phyloP scores from a whole-genome alignment of 2,888 invertebrate species.

The Philopedon plagiatum region DNA sequence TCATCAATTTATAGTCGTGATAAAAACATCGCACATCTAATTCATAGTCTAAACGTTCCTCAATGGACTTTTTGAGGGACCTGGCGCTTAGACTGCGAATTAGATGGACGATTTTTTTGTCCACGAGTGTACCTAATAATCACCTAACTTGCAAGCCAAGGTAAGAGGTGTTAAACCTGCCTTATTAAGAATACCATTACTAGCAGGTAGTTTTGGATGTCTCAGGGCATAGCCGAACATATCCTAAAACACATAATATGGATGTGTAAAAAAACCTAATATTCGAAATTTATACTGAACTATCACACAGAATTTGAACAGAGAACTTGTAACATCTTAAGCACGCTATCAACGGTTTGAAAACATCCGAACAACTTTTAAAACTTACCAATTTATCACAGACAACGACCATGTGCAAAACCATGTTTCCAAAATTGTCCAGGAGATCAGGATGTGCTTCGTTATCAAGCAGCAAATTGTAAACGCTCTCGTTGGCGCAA shows the following conservation, averaged over 20 bases:
- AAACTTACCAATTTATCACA: slow-evolving; percentile 90
- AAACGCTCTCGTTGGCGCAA: slow-evolving; percentile 96
- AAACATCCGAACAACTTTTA: too few relatives aligned
- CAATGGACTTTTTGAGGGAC: too few relatives aligned
- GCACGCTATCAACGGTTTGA: too few relatives aligned
- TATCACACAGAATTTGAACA: too few relatives aligned
- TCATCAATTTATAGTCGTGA: background rate
- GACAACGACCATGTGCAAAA: slow-evolving; percentile 99
- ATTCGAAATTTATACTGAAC: too few relatives aligned
- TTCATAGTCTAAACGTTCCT: too few relatives aligned
- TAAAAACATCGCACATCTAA: too few relatives aligned
- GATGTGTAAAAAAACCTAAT: too few relatives aligned
- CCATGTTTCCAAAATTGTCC: slow-evolving; percentile 98
- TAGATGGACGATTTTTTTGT: too few relatives aligned
- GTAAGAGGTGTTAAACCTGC: slow-evolving; percentile 96
- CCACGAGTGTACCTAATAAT: too few relatives aligned
- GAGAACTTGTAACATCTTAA: too few relatives aligned
- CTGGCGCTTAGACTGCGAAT: too few relatives aligned
- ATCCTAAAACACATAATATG: slow-evolving; percentile 80
- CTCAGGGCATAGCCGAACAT: slow-evolving; percentile 98
- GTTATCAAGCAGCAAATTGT: slow-evolving; percentile 92
- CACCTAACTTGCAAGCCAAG: slow-evolving; percentile 92
- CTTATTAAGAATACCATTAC: slow-evolving; percentile 90
- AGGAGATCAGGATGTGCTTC: slow-evolving; percentile 97
- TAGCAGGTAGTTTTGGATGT: slow-evolving; percentile 94